Evolutionary conservation across 2,888 invertebrate genomes (phyloP).

Genomic region (Trachelus iudaicus): DNA sequence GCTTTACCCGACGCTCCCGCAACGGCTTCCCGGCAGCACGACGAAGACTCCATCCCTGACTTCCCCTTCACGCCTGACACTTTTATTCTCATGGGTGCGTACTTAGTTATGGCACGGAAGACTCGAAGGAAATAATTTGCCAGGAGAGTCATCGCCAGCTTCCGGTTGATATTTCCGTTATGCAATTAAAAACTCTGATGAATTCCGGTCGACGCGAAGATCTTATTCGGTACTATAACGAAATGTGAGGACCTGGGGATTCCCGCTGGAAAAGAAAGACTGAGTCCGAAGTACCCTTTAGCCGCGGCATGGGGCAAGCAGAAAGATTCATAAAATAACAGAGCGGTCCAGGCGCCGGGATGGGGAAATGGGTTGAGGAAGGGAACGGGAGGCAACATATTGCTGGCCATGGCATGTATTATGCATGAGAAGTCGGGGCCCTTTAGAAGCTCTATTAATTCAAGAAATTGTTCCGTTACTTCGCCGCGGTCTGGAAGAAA

Average conservation of each 20-base stretch:
- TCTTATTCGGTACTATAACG: background rate
- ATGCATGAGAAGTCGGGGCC: constrained; percentile 55
- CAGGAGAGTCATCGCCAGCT: background rate
- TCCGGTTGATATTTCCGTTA: background rate
- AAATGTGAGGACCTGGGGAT: constrained; percentile 1
- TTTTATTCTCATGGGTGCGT: background rate
- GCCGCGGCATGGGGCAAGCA: constrained; percentile 20
- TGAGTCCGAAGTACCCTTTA: constrained; percentile 7
- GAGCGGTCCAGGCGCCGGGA: constrained; percentile 1
- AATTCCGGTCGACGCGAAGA: background rate
- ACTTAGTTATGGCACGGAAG: background rate
- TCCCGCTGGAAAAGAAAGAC: background rate
- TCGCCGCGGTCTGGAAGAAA: background rate
- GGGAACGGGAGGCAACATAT: constrained; percentile 51
- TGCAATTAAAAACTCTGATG: background rate
- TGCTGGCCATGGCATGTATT: constrained; percentile 58
- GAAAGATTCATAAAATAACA: constrained; percentile 59
- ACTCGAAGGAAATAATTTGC: background rate
- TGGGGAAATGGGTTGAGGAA: background rate
- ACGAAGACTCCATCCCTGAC: background rate
- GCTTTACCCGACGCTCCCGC: background rate
- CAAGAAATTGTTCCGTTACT: constrained; percentile 45
- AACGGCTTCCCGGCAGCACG: background rate
- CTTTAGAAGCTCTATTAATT: constrained; percentile 53
- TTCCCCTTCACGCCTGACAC: background rate